Conservation (phyloP, 2,113 vertebrate genomes). For the Piaya cayana region DNA sequence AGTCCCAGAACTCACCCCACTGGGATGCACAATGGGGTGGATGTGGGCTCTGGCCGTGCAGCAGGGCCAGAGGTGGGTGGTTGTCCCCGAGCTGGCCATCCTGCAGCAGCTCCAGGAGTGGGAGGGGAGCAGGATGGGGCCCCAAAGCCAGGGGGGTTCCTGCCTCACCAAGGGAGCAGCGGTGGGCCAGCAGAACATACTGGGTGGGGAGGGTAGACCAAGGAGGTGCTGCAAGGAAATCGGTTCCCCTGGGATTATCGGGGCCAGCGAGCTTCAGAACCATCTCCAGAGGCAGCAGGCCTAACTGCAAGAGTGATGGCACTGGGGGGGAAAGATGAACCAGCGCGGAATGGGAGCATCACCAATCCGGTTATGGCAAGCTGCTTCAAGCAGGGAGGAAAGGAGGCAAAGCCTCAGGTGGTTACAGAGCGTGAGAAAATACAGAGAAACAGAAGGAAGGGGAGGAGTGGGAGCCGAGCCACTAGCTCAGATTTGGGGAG, state of each 20-base stretch:
- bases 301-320: background rate
- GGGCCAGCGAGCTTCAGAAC: background rate
- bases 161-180: background rate
- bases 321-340: background rate
- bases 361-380: background rate
- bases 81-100: background rate
- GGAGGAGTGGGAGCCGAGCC: background rate
- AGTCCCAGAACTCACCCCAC: background rate
- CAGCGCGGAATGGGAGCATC: background rate
- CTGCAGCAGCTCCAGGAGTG: background rate
- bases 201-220: background rate
- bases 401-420: constrained; percentile 13
- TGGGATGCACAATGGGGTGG: background rate
- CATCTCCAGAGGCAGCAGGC: constrained; percentile 40
- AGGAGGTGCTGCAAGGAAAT: constrained; percentile 17
- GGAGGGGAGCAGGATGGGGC: background rate
- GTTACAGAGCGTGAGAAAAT: background rate
- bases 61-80: background rate
- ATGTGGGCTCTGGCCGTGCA: background rate
- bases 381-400: background rate
- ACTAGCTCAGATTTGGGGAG: background rate
- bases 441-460: accelerated
- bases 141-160: background rate
- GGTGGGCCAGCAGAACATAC: background rate
- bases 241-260: background rate